A percentile compares a stretch with the other conserved stretches of the same genome.
These are phyloP conservation scores for Rhynchomys soricoides DNA, from an alignment of 2,113 vertebrate species.

Conservation along the genomic window DNA sequence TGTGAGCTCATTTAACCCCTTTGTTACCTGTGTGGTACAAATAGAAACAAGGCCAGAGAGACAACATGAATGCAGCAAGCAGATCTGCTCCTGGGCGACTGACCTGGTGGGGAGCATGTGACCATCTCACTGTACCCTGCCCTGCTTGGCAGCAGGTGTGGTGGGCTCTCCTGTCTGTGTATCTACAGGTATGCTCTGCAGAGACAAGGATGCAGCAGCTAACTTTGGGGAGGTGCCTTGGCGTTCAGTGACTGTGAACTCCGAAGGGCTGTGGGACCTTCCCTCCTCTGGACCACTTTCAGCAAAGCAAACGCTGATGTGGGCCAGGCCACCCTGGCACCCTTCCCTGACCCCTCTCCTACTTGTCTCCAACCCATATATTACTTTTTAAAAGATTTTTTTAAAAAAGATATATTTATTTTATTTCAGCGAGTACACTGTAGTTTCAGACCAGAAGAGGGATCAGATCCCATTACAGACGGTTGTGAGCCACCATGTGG, in stretches of 20 bases:
- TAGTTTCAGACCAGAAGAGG: too few species aligned
- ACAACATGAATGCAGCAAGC: background rate
- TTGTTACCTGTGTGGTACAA: background rate
- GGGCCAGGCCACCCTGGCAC: background rate
- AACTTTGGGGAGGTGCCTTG: fast-evolving
- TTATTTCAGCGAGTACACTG: too few species aligned
- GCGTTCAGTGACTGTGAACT: background rate
- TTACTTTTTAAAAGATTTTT: background rate
- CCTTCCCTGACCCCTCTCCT: background rate
- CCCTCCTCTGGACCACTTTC: background rate
- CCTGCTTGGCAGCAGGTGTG: background rate
- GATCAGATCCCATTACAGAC: too few species aligned
- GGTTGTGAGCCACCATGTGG: too few species aligned
- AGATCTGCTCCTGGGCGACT: background rate
- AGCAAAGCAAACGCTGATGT: background rate
- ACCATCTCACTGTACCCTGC: background rate
- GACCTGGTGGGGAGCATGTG: too few species aligned
- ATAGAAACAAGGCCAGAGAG: background rate
- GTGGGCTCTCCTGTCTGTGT: background rate
- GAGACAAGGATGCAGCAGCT: background rate
- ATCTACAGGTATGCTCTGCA: background rate
- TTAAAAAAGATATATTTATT: too few species aligned
- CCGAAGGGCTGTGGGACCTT: background rate
- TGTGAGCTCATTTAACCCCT: background rate
- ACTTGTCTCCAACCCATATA: background rate